These are phyloP conservation scores for Neuroterus valhalla DNA, from an alignment of 1,140 invertebrate species.

Conservation along the genomic window DNA sequence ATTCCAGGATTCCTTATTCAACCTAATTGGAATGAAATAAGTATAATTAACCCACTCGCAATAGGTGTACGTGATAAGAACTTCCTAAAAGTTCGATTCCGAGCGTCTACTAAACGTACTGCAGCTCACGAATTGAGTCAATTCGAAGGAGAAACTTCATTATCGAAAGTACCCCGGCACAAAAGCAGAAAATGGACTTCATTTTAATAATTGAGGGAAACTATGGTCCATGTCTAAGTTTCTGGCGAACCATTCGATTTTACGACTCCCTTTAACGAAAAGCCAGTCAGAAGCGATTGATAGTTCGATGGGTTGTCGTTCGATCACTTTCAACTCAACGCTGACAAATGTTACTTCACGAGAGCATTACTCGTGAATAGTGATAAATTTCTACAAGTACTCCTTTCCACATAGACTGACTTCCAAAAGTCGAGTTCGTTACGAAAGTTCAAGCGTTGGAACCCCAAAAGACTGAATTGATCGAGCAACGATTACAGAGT, in stretches of 20 bases:
- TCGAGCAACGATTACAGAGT: conserved; percentile 45
- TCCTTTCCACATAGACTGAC: conserved; percentile 24
- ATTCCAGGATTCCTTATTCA: not conserved
- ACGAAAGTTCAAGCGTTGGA: conserved; percentile 58
- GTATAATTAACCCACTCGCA: not conserved
- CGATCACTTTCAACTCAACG: conserved; percentile 40
- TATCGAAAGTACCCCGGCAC: not conserved
- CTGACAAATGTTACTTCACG: conserved; percentile 47
- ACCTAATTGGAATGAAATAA: conserved; percentile 4
- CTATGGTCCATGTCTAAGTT: conserved; percentile 35
- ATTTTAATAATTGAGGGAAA: conserved; percentile 58
- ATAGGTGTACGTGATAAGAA: not conserved
- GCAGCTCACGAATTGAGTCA: not conserved
- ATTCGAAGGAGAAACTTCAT: not conserved
- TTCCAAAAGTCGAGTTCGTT: conserved; percentile 55
- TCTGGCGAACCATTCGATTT: conserved; percentile 34
- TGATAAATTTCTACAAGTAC: conserved; percentile 48
- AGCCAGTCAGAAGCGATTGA: conserved; percentile 21
- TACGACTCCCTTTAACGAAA: conserved; percentile 15
- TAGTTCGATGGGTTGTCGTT: conserved; percentile 36
- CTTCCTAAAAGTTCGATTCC: not conserved
- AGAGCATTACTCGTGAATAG: conserved; percentile 52
- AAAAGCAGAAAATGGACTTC: conserved; percentile 34
- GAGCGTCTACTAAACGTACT: no score
- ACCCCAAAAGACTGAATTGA: conserved; percentile 43